phyloP scores from a whole-genome alignment of 2,888 invertebrate genomes.

The Lacanobia wlatinum region DNA sequence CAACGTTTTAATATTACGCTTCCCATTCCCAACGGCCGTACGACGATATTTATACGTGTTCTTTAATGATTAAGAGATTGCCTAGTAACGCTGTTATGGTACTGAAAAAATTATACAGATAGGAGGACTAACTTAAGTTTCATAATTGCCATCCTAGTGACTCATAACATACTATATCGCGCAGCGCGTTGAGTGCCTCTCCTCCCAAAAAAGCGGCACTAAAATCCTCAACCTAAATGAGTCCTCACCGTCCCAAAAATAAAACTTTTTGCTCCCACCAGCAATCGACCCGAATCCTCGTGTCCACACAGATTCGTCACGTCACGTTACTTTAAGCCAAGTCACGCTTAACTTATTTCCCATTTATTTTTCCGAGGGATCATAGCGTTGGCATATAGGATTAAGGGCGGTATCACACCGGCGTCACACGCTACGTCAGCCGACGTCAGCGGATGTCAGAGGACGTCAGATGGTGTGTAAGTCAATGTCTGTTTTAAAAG shows the following conservation, averaged over 20 bases:
- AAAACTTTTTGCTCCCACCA: slow-evolving; percentile 35
- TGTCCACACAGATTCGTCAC: slow-evolving; percentile 52
- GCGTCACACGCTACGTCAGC: slow-evolving; percentile 32
- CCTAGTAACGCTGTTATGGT: too few relatives aligned
- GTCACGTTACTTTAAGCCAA: slow-evolving; percentile 47
- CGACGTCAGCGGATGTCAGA: slow-evolving; percentile 48
- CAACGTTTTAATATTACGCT: not conserved
- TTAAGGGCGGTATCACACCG: slow-evolving; percentile 53
- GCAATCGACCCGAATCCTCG: slow-evolving; percentile 32
- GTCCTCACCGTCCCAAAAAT: slow-evolving; percentile 26
- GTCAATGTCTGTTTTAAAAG: slow-evolving; percentile 61
- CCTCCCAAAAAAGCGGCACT: slow-evolving; percentile 14
- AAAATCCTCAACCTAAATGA: slow-evolving; percentile 23
- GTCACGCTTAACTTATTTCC: slow-evolving; percentile 58
- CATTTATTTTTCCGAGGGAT: slow-evolving; percentile 58
- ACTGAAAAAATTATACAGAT: too few relatives aligned
- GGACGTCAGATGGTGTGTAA: slow-evolving; percentile 45
- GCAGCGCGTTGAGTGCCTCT: not conserved
- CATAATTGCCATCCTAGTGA: too few relatives aligned
- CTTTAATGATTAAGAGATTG: too few relatives aligned
- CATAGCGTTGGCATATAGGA: slow-evolving; percentile 43
- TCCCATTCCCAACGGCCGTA: not conserved
- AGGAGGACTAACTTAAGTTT: too few relatives aligned
- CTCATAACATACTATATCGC: too few relatives aligned
- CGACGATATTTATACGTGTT: too few relatives aligned